Base-by-base conservation (phyloP, 2,888 invertebrate species). In the Catocala nupta region DNA sequence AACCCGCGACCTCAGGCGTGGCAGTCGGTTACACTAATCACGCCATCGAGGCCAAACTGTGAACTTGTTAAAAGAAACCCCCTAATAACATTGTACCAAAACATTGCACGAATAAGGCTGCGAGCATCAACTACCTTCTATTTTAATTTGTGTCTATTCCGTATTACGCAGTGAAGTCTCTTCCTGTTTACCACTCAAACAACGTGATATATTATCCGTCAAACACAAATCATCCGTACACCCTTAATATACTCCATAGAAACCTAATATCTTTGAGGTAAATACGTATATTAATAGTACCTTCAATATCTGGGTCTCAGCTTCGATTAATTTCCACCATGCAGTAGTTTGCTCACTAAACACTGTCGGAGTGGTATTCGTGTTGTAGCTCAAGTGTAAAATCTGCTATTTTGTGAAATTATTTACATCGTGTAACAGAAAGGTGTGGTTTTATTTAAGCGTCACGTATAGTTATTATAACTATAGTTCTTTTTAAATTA, bases 291-390 rank as follows among this genome's bases (percentile, higher is more conserved):
- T 49, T 43, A 59, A 44, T 16, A 58, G 11, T 16, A n/a, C 16
- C 9, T 34, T 33, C 50, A 16, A 34, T 52, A 68, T 53, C 39
- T 56, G 36, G 50, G 56, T 67, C 59, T 49, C 36, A 63, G 47
- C 55, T 65, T 60, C 59, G 59, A 58, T 68, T 63, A 70, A 73
- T 63, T 65, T 58, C 59, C 53, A 25, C 51, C 16, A 13, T 34
- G 36, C 36, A 33, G 10, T 52, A 70, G 76, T 73, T 75, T 70
- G 47, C 63, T 73, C 49, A 48, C 36, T 52, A 73, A 75, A 76
- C 68, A 76, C 25, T 39, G 65, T 11, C 10, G 7, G 55, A 54
- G 5, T 73, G 70, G 39, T n/a, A 47, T 63, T 70, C 60, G 55
- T 58, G 34, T 45, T 5, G 36, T 12, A 7, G 51, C 2, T 5